Conservation (phyloP, 2,888 invertebrate genomes). For the Cylindroiulus punctatus region DNA sequence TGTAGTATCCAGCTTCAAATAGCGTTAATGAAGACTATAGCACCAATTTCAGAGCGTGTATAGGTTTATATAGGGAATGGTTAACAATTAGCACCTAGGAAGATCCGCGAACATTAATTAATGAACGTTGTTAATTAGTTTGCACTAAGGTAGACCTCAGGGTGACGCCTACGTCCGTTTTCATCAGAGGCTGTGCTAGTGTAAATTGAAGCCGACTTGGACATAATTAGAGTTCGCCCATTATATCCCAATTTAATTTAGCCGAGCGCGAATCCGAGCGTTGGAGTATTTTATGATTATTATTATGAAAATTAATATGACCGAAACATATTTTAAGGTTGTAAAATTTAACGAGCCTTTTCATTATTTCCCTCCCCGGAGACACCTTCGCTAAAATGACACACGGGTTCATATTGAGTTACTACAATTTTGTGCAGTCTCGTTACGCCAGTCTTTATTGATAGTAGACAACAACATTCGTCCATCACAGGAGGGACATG, state of each 20-base stretch:
- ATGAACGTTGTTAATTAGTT: conserved; percentile 42
- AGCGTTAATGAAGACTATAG: background rate
- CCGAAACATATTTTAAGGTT: conserved; percentile 34
- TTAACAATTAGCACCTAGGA: conserved; percentile 42
- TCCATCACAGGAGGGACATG: no score
- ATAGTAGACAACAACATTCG: no score
- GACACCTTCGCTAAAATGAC: background rate
- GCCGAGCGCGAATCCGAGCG: conserved; percentile 7
- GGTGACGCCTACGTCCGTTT: conserved; percentile 38
- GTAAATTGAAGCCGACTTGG: conserved; percentile 37
- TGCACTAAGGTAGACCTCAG: conserved; percentile 33
- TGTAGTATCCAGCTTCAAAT: background rate
- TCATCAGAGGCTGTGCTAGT: background rate
- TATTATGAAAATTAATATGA: conserved; percentile 38
- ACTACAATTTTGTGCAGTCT: background rate
- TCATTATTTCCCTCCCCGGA: conserved; percentile 33
- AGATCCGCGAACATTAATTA: conserved; percentile 24
- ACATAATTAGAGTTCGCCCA: conserved; percentile 37
- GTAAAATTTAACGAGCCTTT: conserved; percentile 42
- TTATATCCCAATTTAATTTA: conserved; percentile 34
- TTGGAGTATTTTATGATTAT: conserved; percentile 31
- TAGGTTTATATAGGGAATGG: background rate
- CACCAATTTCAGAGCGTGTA: background rate
- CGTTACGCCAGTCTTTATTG: background rate
- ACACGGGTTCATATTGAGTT: background rate